A percentile compares a stretch with the other conserved stretches of the same genome.
Conservation (phyloP, 2,113 vertebrate genomes). For the Cololabis saira region DNA sequence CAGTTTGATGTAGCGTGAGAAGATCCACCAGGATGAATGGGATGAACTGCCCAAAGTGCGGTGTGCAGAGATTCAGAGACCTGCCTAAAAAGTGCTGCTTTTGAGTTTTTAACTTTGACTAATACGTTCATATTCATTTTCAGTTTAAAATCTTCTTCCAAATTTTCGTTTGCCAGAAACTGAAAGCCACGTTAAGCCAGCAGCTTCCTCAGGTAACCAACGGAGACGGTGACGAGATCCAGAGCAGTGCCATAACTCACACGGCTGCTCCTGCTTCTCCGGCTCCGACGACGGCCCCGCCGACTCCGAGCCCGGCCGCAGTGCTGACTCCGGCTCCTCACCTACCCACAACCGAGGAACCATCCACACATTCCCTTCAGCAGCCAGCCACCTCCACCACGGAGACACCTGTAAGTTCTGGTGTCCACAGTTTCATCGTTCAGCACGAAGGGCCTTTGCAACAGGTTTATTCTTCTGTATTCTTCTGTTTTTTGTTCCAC, state of each 20-base stretch:
- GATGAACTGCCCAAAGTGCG: no score
- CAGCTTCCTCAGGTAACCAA: constrained; percentile 96
- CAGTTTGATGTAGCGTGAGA: no score
- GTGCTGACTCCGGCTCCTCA: constrained; percentile 43
- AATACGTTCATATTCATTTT: no score
- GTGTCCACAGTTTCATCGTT: neutral
- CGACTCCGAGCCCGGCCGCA: constrained; percentile 57
- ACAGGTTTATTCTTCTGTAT: no score
- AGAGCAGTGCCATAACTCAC: constrained; percentile 83
- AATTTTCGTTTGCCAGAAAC: constrained; percentile 81
- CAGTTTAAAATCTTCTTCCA: no score
- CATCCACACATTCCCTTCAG: constrained; percentile 90
- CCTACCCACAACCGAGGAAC: constrained; percentile 83
- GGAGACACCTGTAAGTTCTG: constrained; percentile 90
- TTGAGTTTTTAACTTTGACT: no score
- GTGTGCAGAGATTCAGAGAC: no score
- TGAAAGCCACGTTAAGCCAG: constrained; percentile 92
- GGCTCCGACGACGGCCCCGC: constrained; percentile 44
- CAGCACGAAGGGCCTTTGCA: no score
- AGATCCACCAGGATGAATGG: no score
- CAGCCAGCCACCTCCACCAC: constrained; percentile 98
- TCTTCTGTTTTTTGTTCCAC: neutral
- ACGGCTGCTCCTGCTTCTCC: constrained; percentile 72
- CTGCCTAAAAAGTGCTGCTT: no score
- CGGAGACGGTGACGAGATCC: constrained; percentile 88